phyloP scores from a whole-genome alignment of 2,113 vertebrate genomes.

The Reinhardtius hippoglossoides region DNA sequence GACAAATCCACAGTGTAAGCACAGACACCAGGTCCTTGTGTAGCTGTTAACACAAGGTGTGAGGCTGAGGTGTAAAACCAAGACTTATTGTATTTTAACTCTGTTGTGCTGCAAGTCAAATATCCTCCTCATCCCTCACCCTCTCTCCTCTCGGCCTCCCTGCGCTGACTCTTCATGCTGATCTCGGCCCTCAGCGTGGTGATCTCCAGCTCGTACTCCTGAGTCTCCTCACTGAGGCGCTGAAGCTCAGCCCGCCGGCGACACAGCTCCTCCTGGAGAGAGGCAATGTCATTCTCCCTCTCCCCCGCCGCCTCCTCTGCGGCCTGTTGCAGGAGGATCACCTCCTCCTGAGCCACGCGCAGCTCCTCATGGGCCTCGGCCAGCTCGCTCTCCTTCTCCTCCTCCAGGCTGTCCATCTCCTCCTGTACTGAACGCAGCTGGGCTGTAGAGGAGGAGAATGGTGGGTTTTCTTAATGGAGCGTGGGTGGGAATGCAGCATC shows the following conservation, averaged over 20 bases:
- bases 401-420: slow-evolving; percentile 88
- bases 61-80: slow-evolving; percentile 20
- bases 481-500: slow-evolving; percentile 30
- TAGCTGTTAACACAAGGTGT: slow-evolving; percentile 4
- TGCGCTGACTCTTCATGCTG: slow-evolving; percentile 85
- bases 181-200: slow-evolving; percentile 89
- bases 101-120: slow-evolving; percentile 12
- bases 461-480: slow-evolving; percentile 17
- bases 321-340: slow-evolving; percentile 83
- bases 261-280: slow-evolving; percentile 89
- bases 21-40: slow-evolving; percentile 5
- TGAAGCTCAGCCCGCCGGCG: slow-evolving; percentile 85
- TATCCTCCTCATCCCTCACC: slow-evolving; percentile 60
- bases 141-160: slow-evolving; percentile 80
- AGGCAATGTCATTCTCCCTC: slow-evolving; percentile 89
- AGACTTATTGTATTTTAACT: slow-evolving; percentile 3
- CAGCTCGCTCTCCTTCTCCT: slow-evolving; percentile 87
- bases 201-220: slow-evolving; percentile 89
- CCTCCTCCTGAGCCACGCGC: slow-evolving; percentile 84
- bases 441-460: slow-evolving; percentile 70
- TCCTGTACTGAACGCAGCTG: slow-evolving; percentile 87
- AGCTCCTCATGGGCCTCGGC: slow-evolving; percentile 85
- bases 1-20: not conserved
- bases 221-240: slow-evolving; percentile 81
- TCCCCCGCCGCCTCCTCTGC: slow-evolving; percentile 86